Evolutionary conservation across 2,888 invertebrate species (phyloP).

Genomic region (Lysandra coridon): DNA sequence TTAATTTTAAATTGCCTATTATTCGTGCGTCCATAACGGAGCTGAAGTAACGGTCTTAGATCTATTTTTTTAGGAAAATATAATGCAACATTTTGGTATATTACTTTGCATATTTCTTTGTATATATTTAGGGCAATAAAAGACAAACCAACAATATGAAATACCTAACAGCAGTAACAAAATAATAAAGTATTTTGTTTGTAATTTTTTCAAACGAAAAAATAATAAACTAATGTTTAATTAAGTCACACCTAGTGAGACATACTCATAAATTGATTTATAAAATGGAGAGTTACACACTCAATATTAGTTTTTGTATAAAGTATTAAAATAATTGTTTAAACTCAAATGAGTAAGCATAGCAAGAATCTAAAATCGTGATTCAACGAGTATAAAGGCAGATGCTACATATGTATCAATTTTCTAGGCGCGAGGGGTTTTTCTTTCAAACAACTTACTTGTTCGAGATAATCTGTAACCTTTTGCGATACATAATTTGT

Average conservation of each 20-base stretch:
- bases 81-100: neutral
- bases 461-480: conserved; percentile 30
- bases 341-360: neutral
- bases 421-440: conserved; percentile 3
- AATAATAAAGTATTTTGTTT: too few species aligned
- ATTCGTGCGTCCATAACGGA: conserved; percentile 10
- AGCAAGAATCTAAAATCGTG: neutral
- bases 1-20: conserved; percentile 29
- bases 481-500: conserved; percentile 30
- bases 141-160: too few species aligned
- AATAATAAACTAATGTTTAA: too few species aligned
- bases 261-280: too few species aligned
- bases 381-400: conserved; percentile 7
- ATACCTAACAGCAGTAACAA: too few species aligned
- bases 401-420: conserved; percentile 29
- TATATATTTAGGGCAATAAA: too few species aligned
- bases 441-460: conserved; percentile 26
- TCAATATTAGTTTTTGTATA: too few species aligned
- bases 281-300: too few species aligned
- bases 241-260: too few species aligned
- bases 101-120: neutral
- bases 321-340: neutral
- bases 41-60: neutral
- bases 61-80: neutral
- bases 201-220: too few species aligned